Evolutionary conservation across 2,113 vertebrate genomes (phyloP).

Genomic region (Paraplagusia blochii): DNA sequence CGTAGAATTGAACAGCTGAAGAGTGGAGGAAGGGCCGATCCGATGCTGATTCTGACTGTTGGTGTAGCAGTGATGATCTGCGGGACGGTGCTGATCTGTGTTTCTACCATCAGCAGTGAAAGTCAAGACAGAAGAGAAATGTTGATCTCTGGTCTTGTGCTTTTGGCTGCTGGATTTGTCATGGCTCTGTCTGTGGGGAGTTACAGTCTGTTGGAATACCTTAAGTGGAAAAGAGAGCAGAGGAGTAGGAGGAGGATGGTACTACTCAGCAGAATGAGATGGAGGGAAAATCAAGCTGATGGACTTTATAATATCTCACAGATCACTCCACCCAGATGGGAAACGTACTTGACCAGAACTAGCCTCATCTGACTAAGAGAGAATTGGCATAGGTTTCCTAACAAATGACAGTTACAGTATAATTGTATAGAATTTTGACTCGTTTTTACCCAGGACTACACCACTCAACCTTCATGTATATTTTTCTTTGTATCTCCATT

Average conservation of each 20-base stretch:
- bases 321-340: slow-evolving; percentile 66
- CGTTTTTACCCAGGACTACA: too few relatives aligned
- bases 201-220: slow-evolving; percentile 63
- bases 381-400: background rate
- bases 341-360: slow-evolving; percentile 84
- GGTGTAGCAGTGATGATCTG: slow-evolving; percentile 82
- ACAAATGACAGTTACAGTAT: too few relatives aligned
- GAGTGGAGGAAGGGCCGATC: slow-evolving; percentile 86
- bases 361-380: slow-evolving; percentile 79
- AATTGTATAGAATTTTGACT: too few relatives aligned
- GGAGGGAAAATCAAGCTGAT: slow-evolving; percentile 39
- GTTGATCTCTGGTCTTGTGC: slow-evolving; percentile 80
- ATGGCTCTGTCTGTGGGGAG: slow-evolving; percentile 78
- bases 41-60: slow-evolving; percentile 80
- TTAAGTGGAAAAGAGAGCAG: slow-evolving; percentile 49
- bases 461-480: too few relatives aligned
- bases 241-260: slow-evolving; percentile 54
- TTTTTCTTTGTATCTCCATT: too few relatives aligned
- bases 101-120: slow-evolving; percentile 67
- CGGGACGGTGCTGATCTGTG: slow-evolving; percentile 80
- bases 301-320: slow-evolving; percentile 82
- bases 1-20: slow-evolving; percentile 86
- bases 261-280: slow-evolving; percentile 24
- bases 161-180: slow-evolving; percentile 74
- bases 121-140: slow-evolving; percentile 72